Evolutionary conservation across 2,797 vertebrate genomes (phyloP), one percentile per base, ranked within the genome.

Genomic region (Siniperca scherzeri): DNA sequence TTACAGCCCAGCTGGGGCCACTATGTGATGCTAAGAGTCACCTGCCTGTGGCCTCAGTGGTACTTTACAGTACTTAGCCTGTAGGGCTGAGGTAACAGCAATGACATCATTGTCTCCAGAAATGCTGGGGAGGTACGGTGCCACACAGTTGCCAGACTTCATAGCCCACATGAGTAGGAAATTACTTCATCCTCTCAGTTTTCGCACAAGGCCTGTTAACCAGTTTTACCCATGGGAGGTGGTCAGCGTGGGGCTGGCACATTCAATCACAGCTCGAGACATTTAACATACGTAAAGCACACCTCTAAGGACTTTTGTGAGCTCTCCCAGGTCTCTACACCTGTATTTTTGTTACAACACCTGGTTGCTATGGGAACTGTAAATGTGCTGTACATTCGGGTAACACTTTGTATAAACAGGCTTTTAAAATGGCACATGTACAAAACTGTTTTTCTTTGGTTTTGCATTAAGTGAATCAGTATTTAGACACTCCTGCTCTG

Each of bases 51-150:
- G 93, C 92, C 93, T 92, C 91, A 69, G 19, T 67, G 87, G 87
- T 92, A 89, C 92, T 94, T 94, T 93, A 93, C 90, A 87, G 86
- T 84, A 88, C 93, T 94, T 91, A 88, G 74, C 67, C 69, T 87
- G 90, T 79, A 64, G 70, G 81, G 73, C 86, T 91, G 94, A 92
- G 90, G 88, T 90, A 92, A 92, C 84, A 87, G 77, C 76, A 70
- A 92, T 96, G 93, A 95, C 95, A 95, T 95, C 94, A 94, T 68
- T 89, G 93, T 93, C 94, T 94, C 91, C 88, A 94, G 79, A 89
- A 92, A 91, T 87, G 81, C 65, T 7, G 84, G 77, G 78, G 89
- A 88, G 89, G 83, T 86, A 90, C 61, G 50, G 86, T 91, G 90
- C 93, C 91, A 94, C 92, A 90, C 90, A 92, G 81, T 92, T 89